A percentile compares a stretch with the other conserved stretches of the same genome.
Evolutionary conservation across 1,140 invertebrate species (phyloP).

Genomic region (Brachionus sp.): DNA sequence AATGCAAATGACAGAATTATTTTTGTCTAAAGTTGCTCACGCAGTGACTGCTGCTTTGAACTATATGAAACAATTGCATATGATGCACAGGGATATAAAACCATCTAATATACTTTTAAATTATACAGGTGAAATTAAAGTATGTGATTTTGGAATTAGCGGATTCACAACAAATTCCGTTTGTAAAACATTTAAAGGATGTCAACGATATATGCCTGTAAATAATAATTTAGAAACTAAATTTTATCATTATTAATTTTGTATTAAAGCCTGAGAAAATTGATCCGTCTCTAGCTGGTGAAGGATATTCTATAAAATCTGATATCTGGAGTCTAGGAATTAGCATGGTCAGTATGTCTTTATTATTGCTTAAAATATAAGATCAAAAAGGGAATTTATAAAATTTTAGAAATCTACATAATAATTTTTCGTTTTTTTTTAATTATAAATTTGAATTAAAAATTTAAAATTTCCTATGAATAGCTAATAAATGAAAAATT

Average conservation of each 20-base stretch:
- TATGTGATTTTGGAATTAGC: slow-evolving; percentile 62
- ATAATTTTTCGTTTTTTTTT: too few species aligned
- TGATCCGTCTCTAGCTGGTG: background rate
- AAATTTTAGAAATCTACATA: too few species aligned
- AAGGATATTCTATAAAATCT: slow-evolving; percentile 31
- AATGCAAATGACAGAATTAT: slow-evolving; percentile 53
- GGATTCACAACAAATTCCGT: slow-evolving; percentile 38
- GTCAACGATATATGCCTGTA: slow-evolving; percentile 30
- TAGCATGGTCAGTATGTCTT: slow-evolving; percentile 6
- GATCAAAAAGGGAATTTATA: too few species aligned
- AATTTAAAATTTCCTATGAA: too few species aligned
- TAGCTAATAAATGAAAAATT: too few species aligned
- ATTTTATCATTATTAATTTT: background rate
- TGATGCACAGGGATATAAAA: slow-evolving; percentile 62
- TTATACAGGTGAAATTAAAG: slow-evolving; percentile 58
- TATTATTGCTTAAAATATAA: too few species aligned
- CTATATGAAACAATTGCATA: slow-evolving; percentile 60
- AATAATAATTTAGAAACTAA: background rate
- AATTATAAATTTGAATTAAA: too few species aligned
- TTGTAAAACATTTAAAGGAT: slow-evolving; percentile 11
- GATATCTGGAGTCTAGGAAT: slow-evolving; percentile 44
- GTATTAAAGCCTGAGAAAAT: slow-evolving; percentile 32
- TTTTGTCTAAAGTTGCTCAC: slow-evolving; percentile 54
- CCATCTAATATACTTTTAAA: slow-evolving; percentile 62
- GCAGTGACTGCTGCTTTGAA: slow-evolving; percentile 58